Conservation (phyloP, 2,888 invertebrate species). For the Harpagoxenus sublaevis region DNA sequence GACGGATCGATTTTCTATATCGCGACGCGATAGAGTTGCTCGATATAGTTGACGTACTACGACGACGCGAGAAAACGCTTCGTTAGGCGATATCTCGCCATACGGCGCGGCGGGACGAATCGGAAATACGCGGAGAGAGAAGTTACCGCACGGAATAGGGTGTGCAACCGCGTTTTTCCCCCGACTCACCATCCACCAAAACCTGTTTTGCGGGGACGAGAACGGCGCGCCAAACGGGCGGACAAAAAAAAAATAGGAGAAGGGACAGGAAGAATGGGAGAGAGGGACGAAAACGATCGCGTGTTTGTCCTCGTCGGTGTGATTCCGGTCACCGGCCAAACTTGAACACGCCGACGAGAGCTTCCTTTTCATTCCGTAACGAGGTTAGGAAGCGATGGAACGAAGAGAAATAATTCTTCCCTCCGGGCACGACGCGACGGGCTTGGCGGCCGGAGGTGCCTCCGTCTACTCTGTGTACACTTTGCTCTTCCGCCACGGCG, state of each 20-base stretch:
- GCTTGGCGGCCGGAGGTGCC: constrained; percentile 11
- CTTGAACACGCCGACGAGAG: constrained; percentile 39
- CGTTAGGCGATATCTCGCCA: constrained; percentile 51
- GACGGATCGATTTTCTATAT: constrained; percentile 38
- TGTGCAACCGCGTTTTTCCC: constrained; percentile 72
- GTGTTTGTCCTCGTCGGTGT: constrained; percentile 30
- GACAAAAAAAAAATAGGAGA: neutral
- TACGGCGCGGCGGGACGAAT: constrained; percentile 24
- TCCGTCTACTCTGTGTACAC: constrained; percentile 19
- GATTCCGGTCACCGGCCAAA: constrained; percentile 35
- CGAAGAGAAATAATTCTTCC: constrained; percentile 73
- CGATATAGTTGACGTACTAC: constrained; percentile 18
- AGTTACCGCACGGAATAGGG: constrained; percentile 64
- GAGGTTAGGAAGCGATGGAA: constrained; percentile 71
- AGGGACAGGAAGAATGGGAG: constrained; percentile 2
- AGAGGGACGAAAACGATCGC: constrained; percentile 31
- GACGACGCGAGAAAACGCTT: constrained; percentile 43
- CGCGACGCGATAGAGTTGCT: constrained; percentile 20
- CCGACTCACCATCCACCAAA: constrained; percentile 56
- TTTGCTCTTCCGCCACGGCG: constrained; percentile 43
- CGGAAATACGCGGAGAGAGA: constrained; percentile 39
- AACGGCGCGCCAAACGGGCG: neutral
- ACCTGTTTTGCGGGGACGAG: constrained; percentile 46
- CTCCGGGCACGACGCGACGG: constrained; percentile 23
- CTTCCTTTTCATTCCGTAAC: constrained; percentile 75